Evolutionary conservation across 2,888 invertebrate species (phyloP).

Genomic region (Tachina grossa): DNA sequence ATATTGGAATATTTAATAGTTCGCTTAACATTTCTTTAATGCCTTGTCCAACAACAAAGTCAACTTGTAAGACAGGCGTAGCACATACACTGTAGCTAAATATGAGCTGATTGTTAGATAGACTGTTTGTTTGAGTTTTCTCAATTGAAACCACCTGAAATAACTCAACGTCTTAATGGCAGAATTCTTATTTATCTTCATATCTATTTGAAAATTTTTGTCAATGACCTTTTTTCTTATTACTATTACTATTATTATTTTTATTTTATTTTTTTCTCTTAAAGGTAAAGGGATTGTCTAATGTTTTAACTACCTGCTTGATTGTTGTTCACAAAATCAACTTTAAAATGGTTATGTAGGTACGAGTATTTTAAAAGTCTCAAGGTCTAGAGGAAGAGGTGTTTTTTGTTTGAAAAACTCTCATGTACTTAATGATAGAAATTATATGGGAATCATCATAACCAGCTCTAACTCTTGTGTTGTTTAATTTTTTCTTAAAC

Average conservation of each 20-base stretch:
- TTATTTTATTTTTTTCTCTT: not conserved
- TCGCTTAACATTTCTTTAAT: not conserved
- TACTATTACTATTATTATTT: no score
- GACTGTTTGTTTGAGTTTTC: slow-evolving; percentile 9
- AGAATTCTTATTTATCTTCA: slow-evolving; percentile 18
- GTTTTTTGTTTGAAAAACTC: slow-evolving; percentile 1
- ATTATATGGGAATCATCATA: not conserved
- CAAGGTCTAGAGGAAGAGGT: slow-evolving; percentile 12
- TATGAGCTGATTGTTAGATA: not conserved
- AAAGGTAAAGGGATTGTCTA: not conserved
- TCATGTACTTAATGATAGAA: not conserved
- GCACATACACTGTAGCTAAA: not conserved
- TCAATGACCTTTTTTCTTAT: slow-evolving; percentile 26
- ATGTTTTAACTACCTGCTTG: slow-evolving; percentile 43
- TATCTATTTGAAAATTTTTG: slow-evolving; percentile 14
- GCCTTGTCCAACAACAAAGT: not conserved
- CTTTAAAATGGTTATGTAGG: not conserved
- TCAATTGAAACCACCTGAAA: slow-evolving; percentile 33
- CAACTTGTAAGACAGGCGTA: slow-evolving; percentile 2
- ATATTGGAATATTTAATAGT: slow-evolving; percentile 13
- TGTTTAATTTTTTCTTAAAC: not conserved
- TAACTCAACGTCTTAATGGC: slow-evolving; percentile 27
- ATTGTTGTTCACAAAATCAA: slow-evolving; percentile 5
- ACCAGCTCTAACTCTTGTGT: not conserved
- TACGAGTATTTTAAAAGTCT: not conserved